Conservation (phyloP, 2,888 invertebrate genomes). For the Criorhina ranunculi region DNA sequence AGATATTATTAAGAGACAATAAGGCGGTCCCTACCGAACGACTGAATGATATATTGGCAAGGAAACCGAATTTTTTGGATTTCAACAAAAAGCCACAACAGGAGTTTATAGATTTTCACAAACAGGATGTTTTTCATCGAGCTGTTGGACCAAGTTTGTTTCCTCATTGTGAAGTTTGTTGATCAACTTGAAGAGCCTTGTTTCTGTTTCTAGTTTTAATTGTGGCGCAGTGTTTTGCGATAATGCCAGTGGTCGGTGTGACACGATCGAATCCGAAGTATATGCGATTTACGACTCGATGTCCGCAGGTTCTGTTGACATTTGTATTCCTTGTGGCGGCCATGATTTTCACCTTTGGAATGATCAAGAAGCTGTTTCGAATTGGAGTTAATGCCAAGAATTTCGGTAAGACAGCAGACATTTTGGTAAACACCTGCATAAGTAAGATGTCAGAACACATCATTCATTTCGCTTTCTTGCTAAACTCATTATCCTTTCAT, state of each 20-base stretch:
- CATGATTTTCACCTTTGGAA: slow-evolving; percentile 76
- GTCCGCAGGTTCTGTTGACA: slow-evolving; percentile 79
- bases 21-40: slow-evolving; percentile 22
- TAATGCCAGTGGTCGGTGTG: slow-evolving; percentile 86
- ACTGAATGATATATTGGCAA: slow-evolving; percentile 49
- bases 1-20: slow-evolving; percentile 74
- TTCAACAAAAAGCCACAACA: slow-evolving; percentile 3
- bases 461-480: too few relatives aligned
- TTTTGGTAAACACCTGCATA: too few relatives aligned
- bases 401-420: slow-evolving; percentile 81
- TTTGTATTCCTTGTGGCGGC: slow-evolving; percentile 78
- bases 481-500: too few relatives aligned
- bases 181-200: not conserved
- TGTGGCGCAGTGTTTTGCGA: slow-evolving; percentile 85
- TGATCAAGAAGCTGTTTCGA: slow-evolving; percentile 77
- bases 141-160: slow-evolving; percentile 84
- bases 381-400: slow-evolving; percentile 83
- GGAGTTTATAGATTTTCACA: slow-evolving; percentile 61
- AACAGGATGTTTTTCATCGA: slow-evolving; percentile 84
- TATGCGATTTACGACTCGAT: slow-evolving; percentile 80
- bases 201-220: slow-evolving; percentile 82
- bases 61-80: slow-evolving; percentile 45
- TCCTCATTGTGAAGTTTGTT: not conserved
- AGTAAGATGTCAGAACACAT: too few relatives aligned
- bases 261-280: slow-evolving; percentile 82